Percentiles rank a stretch among this genome's conserved stretches.
phyloP scores from a whole-genome alignment of 2,888 invertebrate species.

The Philereme transversata region DNA sequence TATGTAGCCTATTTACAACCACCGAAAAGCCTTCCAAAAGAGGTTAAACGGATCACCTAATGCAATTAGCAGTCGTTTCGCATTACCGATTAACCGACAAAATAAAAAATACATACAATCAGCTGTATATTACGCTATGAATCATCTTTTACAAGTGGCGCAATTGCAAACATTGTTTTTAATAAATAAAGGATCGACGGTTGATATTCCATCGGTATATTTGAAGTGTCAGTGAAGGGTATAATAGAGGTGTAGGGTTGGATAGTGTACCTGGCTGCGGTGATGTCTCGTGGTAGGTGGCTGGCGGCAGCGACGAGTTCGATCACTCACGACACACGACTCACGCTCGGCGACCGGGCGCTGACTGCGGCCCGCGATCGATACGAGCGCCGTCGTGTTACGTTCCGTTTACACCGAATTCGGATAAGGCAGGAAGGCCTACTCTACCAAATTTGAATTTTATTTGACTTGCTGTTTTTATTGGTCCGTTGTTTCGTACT shows the following conservation, averaged over 20 bases:
- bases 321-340: conserved; percentile 52
- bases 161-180: conserved; percentile 34
- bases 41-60: conserved; percentile 28
- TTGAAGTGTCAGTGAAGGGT: not conserved
- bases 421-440: conserved; percentile 25
- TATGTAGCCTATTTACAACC: too few species aligned
- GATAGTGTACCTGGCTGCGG: conserved; percentile 31
- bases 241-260: not conserved
- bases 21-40: conserved; percentile 24
- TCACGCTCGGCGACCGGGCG: conserved; percentile 68
- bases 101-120: conserved; percentile 34
- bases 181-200: conserved; percentile 17
- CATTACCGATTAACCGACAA: conserved; percentile 32
- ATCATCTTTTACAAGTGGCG: conserved; percentile 33
- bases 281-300: conserved; percentile 17
- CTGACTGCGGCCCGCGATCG: conserved; percentile 79
- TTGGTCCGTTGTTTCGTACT: conserved; percentile 13
- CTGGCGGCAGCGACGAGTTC: conserved; percentile 16
- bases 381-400: conserved; percentile 70
- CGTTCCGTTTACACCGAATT: conserved; percentile 64
- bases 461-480: conserved; percentile 16
- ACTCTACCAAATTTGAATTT: conserved; percentile 23
- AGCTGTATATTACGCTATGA: conserved; percentile 34
- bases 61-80: conserved; percentile 34
- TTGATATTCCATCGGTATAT: not conserved